These are phyloP conservation scores for Cryptotis parvus DNA, from an alignment of 2,113 vertebrate genomes.

Conservation along the genomic window DNA sequence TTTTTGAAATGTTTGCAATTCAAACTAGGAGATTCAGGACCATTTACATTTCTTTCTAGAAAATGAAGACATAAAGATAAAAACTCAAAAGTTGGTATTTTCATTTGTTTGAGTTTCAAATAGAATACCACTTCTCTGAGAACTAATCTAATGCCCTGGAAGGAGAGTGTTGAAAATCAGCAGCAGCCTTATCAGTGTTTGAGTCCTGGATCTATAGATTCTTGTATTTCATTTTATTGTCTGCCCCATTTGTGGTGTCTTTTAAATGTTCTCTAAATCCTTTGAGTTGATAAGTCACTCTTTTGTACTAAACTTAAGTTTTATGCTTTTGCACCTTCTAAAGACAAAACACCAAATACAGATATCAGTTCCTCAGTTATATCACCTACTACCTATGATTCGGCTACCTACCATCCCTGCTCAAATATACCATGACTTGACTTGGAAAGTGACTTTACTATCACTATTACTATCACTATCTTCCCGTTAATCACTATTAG, in stretches of 20 bases:
- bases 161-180: neutral
- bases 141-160: neutral
- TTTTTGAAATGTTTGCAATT: neutral
- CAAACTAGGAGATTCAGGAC: neutral
- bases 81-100: neutral
- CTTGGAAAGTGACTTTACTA: too few species aligned
- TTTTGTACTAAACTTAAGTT: neutral
- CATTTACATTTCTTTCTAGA: slow-evolving; percentile 16
- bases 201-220: neutral
- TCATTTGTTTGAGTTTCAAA: neutral
- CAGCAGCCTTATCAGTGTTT: neutral
- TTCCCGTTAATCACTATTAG: too few species aligned
- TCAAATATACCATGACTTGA: too few species aligned
- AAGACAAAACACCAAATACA: too few species aligned
- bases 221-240: neutral
- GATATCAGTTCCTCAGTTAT: too few species aligned
- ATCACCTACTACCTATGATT: too few species aligned
- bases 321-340: too few species aligned
- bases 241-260: neutral
- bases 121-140: neutral
- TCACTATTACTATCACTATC: too few species aligned
- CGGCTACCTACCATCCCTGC: too few species aligned
- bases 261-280: neutral
- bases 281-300: slow-evolving; percentile 14
- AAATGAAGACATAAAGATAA: neutral